These are phyloP conservation scores for Hapalemur alaotrensis DNA, from an alignment of 2,797 vertebrate genomes.

Conservation along the genomic window DNA sequence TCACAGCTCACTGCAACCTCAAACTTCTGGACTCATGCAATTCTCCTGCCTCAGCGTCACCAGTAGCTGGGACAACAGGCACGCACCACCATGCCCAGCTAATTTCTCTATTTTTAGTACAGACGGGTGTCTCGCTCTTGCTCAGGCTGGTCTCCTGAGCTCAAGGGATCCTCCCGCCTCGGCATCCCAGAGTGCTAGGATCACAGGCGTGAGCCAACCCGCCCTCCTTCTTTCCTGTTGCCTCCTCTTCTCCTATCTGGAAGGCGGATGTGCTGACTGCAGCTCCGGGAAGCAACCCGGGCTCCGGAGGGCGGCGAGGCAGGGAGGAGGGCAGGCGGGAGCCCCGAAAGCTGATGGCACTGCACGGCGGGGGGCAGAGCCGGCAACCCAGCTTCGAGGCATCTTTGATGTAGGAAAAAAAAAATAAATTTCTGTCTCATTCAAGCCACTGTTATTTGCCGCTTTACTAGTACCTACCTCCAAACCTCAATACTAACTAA, in stretches of 20 bases:
- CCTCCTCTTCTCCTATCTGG: background rate
- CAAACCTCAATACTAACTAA: background rate
- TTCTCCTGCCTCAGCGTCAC: too few species aligned
- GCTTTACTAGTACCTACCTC: background rate
- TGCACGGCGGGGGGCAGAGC: rapidly evolving
- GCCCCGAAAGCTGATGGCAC: background rate
- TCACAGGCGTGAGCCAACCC: too few species aligned
- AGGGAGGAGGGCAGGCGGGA: background rate
- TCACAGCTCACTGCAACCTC: too few species aligned
- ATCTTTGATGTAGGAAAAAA: background rate
- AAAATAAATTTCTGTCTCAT: background rate
- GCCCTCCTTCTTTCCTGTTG: background rate
- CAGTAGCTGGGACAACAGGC: too few species aligned
- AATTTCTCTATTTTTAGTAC: too few species aligned
- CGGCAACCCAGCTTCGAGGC: background rate
- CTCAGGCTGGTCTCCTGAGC: too few species aligned
- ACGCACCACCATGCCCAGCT: too few species aligned
- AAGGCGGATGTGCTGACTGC: background rate
- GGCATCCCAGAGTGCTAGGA: too few species aligned
- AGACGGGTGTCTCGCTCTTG: too few species aligned
- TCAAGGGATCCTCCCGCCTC: too few species aligned
- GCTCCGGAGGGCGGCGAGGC: background rate
- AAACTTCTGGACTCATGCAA: too few species aligned
- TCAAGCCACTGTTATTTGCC: background rate
- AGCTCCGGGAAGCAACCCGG: background rate